These are phyloP conservation scores for Drusus annulatus DNA, from an alignment of 1,140 invertebrate genomes.

Conservation along the genomic window DNA sequence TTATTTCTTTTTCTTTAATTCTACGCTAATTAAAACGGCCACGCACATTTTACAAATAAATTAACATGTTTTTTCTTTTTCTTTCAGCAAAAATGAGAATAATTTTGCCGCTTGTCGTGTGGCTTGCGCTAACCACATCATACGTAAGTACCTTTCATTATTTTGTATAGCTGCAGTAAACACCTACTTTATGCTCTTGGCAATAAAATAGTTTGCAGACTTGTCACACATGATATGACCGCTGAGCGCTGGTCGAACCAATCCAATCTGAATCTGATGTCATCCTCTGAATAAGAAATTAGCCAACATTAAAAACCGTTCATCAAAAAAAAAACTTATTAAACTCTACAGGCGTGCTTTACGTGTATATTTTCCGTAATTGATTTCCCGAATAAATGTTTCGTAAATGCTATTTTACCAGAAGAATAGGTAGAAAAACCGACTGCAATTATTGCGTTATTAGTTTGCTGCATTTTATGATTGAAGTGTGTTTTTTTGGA, in stretches of 20 bases:
- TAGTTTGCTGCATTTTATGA: background rate
- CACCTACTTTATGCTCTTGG: no score
- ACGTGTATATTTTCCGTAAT: background rate
- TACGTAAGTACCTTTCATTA: constrained; percentile 50
- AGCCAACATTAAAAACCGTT: background rate
- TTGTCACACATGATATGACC: background rate
- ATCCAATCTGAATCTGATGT: constrained; percentile 26
- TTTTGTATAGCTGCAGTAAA: no score
- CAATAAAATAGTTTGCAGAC: no score
- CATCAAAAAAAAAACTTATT: background rate
- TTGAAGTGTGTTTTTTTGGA: background rate
- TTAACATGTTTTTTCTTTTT: constrained; percentile 46
- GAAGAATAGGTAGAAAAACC: background rate
- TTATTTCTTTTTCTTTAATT: no score
- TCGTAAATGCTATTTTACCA: no score
- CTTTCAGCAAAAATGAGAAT: constrained; percentile 60
- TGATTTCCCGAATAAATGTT: no score
- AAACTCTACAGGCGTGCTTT: background rate
- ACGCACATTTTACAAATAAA: constrained; percentile 2
- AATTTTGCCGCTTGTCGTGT: constrained; percentile 60
- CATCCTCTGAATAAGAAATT: constrained; percentile 6
- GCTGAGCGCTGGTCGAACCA: background rate
- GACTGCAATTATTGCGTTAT: background rate
- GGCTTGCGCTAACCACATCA: constrained; percentile 57
- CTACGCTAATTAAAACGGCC: background rate